A percentile compares a stretch with the other conserved stretches of the same genome.
Conservation (phyloP, 2,797 vertebrate genomes). For the Epinephelus malabaricus region DNA sequence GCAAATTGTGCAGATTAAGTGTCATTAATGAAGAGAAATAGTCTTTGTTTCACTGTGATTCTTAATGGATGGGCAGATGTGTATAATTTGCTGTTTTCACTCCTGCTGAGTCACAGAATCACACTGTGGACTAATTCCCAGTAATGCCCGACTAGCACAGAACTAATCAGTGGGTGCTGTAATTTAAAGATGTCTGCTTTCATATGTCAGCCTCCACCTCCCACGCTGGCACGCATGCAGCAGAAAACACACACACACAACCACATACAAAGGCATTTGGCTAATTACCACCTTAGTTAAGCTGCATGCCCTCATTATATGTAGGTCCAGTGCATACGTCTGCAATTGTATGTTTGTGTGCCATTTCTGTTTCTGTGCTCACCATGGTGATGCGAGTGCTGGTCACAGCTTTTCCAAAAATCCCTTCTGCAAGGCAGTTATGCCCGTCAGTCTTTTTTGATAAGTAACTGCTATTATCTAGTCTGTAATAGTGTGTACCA, state of each 20-base stretch:
- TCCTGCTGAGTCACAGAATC: constrained; percentile 76
- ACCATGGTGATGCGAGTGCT: background rate
- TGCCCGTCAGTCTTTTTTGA: constrained; percentile 50
- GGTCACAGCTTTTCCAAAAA: constrained; percentile 12
- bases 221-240: constrained; percentile 61
- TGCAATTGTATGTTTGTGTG: constrained; percentile 30
- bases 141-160: constrained; percentile 75
- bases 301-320: constrained; percentile 50
- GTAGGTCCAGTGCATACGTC: constrained; percentile 31
- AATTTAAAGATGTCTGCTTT: constrained; percentile 85
- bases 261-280: constrained; percentile 50
- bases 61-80: constrained; percentile 69
- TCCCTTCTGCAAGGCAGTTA: constrained; percentile 29
- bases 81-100: constrained; percentile 76
- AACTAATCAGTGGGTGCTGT: constrained; percentile 82
- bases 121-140: constrained; percentile 77
- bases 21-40: constrained; percentile 55
- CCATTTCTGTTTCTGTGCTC: constrained; percentile 15
- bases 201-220: constrained; percentile 72
- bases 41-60: constrained; percentile 61
- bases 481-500: constrained; percentile 46
- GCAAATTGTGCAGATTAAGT: constrained; percentile 32
- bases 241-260: constrained; percentile 31
- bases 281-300: constrained; percentile 71
- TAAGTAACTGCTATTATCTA: constrained; percentile 29